These are phyloP conservation scores for Aphelenchoides avenae DNA, from an alignment of 1,140 invertebrate species.

Conservation along the genomic window DNA sequence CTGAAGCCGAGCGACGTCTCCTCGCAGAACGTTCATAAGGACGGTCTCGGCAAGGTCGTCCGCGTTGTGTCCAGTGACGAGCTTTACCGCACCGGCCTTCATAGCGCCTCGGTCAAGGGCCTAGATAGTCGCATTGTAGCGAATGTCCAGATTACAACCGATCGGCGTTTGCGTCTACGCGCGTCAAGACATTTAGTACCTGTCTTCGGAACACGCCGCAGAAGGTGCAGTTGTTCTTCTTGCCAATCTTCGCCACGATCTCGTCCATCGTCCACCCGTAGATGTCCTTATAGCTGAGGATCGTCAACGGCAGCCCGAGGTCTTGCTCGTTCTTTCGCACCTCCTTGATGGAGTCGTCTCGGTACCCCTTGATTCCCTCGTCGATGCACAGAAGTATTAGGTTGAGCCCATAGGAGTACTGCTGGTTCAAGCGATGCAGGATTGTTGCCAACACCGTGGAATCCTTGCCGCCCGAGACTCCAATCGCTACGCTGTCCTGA, in stretches of 20 bases:
- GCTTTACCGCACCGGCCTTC: conserved; percentile 78
- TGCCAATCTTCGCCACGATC: conserved; percentile 87
- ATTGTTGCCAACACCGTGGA: conserved; percentile 87
- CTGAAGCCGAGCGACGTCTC: conserved; percentile 86
- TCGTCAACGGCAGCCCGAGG: conserved; percentile 87
- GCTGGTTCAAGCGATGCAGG: conserved; percentile 83
- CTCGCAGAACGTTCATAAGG: conserved; percentile 70
- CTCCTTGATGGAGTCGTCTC: conserved; percentile 89
- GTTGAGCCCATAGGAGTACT: conserved; percentile 83
- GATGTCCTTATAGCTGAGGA: conserved; percentile 85
- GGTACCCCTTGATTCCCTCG: conserved; percentile 89
- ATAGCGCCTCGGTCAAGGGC: conserved; percentile 73
- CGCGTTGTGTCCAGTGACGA: conserved; percentile 94
- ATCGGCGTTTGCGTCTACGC: too few species aligned
- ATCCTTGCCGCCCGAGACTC: conserved; percentile 97
- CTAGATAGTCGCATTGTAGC: too few species aligned
- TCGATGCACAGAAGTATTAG: conserved; percentile 91
- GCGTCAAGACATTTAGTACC: conserved; percentile 60
- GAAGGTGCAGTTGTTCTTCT: conserved; percentile 85
- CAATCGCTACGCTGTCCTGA: conserved; percentile 85
- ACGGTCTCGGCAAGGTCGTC: conserved; percentile 97
- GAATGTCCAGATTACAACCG: too few species aligned
- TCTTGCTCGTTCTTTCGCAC: conserved; percentile 72
- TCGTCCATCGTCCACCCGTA: conserved; percentile 99
- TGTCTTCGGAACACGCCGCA: conserved; percentile 34